These are phyloP conservation scores for Gymnoscelis rufifasciata DNA, from an alignment of 2,888 invertebrate species.

Conservation along the genomic window DNA sequence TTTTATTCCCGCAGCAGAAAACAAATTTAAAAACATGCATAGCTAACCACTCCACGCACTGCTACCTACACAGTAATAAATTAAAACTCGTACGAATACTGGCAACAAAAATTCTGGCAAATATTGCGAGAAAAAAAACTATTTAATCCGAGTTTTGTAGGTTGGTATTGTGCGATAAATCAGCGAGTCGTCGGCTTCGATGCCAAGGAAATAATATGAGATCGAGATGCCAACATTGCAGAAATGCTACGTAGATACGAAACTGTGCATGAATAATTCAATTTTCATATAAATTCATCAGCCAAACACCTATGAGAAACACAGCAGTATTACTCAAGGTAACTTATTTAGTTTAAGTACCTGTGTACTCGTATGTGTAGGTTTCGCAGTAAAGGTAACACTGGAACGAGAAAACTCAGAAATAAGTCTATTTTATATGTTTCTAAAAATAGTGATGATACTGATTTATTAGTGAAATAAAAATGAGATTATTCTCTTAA, in stretches of 20 bases:
- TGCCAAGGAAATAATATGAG: constrained; percentile 77
- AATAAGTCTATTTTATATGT: too few relatives aligned
- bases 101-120: constrained; percentile 40
- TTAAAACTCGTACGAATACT: constrained; percentile 36
- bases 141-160: constrained; percentile 75
- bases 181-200: constrained; percentile 65
- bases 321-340: too few relatives aligned
- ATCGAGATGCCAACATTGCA: constrained; percentile 70
- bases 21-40: constrained; percentile 16
- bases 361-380: too few relatives aligned
- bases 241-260: constrained; percentile 19
- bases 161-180: constrained; percentile 68
- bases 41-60: constrained; percentile 19
- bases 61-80: constrained; percentile 36
- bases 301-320: too few relatives aligned
- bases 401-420: too few relatives aligned
- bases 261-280: constrained; percentile 21
- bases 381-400: too few relatives aligned
- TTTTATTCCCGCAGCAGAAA: constrained; percentile 6
- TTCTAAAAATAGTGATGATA: too few relatives aligned
- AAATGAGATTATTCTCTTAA: not conserved
- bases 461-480: not conserved
- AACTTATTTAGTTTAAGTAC: too few relatives aligned
- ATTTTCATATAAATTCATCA: not conserved
- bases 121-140: constrained; percentile 61